Percentiles rank a stretch among this genome's conserved stretches.
Evolutionary conservation across 2,888 invertebrate genomes (phyloP).

Genomic region (Resseliella maxima): DNA sequence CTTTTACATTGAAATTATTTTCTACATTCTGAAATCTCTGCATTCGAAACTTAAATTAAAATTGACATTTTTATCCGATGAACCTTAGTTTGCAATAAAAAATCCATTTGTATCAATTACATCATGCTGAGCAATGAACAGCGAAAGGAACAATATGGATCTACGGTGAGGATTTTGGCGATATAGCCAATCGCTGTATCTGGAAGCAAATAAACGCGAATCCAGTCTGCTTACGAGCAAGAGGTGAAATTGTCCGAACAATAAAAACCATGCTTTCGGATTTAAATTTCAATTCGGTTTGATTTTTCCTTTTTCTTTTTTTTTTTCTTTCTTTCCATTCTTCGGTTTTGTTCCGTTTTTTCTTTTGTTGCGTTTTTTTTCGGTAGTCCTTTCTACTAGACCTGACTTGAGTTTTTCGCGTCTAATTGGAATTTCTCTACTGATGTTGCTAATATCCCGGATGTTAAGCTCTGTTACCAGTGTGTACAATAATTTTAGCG

Average conservation of each 20-base stretch:
- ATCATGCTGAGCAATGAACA: conserved; percentile 37
- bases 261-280: conserved; percentile 3
- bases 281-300: conserved; percentile 22
- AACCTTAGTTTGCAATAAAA: conserved; percentile 11
- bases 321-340: not conserved
- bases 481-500: not conserved
- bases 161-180: not conserved
- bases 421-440: not conserved
- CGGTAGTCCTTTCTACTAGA: not conserved
- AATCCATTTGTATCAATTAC: conserved; percentile 22
- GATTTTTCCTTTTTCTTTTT: no score
- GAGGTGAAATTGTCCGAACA: not conserved
- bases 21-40: not conserved
- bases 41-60: conserved; percentile 30
- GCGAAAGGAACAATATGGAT: conserved; percentile 1
- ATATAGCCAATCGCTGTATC: not conserved
- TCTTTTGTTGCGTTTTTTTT: conserved; percentile 12
- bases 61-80: conserved; percentile 40
- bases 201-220: not conserved
- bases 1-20: not conserved
- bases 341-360: conserved; percentile 4
- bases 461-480: not conserved
- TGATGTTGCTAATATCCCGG: not conserved
- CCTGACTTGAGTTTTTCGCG: not conserved
- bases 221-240: not conserved